A percentile compares a stretch with the other conserved stretches of the same genome.
These are phyloP conservation scores for Junonia oenone DNA, from an alignment of 2,888 invertebrate species.

Conservation along the genomic window DNA sequence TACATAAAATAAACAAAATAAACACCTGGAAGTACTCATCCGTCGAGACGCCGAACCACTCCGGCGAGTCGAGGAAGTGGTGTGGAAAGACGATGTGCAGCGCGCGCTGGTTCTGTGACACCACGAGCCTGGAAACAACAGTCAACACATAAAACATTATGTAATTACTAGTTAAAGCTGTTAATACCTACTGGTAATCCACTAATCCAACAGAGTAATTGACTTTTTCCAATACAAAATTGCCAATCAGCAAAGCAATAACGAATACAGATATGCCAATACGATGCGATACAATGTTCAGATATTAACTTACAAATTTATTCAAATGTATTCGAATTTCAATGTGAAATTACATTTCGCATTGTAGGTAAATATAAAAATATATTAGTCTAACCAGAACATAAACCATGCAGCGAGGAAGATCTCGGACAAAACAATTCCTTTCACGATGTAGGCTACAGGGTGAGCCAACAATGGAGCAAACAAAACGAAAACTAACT, in stretches of 20 bases:
- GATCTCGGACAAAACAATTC: background rate
- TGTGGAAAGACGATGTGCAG: conserved; percentile 92
- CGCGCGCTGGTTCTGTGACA: conserved; percentile 90
- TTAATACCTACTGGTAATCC: too few relatives aligned
- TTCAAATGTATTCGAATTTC: background rate
- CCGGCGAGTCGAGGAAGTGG: conserved; percentile 93
- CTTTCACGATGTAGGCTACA: background rate
- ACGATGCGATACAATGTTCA: too few relatives aligned
- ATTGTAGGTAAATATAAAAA: background rate
- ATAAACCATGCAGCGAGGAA: background rate
- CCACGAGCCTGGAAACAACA: conserved; percentile 84
- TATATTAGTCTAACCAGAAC: background rate
- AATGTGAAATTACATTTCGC: background rate
- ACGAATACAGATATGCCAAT: too few relatives aligned
- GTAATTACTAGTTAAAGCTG: background rate
- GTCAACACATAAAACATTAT: background rate
- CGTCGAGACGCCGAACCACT: conserved; percentile 93
- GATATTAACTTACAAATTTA: too few relatives aligned
- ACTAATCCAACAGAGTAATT: too few relatives aligned
- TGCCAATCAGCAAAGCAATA: too few relatives aligned
- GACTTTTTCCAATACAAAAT: too few relatives aligned
- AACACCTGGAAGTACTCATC: conserved; percentile 90
- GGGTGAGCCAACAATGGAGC: conserved; percentile 8
- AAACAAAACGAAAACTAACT: conserved; percentile 17
- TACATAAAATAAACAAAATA: background rate